Base-by-base conservation (phyloP, 2,113 vertebrate genomes). In the Corythoichthys haematopterus region DNA sequence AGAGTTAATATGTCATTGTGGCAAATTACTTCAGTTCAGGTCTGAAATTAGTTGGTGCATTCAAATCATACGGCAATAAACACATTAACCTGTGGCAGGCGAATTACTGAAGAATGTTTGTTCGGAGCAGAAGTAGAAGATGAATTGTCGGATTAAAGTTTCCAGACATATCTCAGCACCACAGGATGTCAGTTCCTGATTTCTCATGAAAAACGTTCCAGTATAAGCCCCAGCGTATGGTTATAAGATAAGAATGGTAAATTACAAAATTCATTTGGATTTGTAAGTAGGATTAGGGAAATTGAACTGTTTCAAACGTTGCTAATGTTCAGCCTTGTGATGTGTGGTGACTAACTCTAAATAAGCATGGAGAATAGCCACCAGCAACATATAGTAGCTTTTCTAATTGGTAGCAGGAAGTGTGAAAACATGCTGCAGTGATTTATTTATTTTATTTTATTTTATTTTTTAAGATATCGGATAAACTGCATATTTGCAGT, bases 271-370 rank as follows among this genome's bases (percentile, higher is more conserved):
- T 76, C 70, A 70, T 74, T 76, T 0, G 77, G 78, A 80, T 87
- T 85, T 85, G 50, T 56, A 78, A 85, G 84, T 71, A 77, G 85
- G 85, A 85, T 87, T 87, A 80, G 60, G 70, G 61, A 82, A 86
- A 85, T 85, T 81, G 82, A 79, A 76, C 70, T 68, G 4, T 78
- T 71, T 75, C 46, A 40, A 81, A 84, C 80, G 66, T 80, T 80
- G 72, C 78, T 64, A 55, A 64, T 68, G 65, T 65, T 75, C 68
- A 61, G 79, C 64, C 58, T 62, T n/a, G 33, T 65, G 66, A 50
- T 43, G 53, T 68, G 68, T 20, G 48, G 63, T 40, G 50, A 71
- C 56, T 68, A 48, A 68, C 60, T 38, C 62, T 46, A 62, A 62
- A 70, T 65, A 43, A 59, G 16, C 57, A 10, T 69, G 66, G 56